Evolutionary conservation across 1,140 invertebrate genomes (phyloP).

Genomic region (Ceratitis capitata): DNA sequence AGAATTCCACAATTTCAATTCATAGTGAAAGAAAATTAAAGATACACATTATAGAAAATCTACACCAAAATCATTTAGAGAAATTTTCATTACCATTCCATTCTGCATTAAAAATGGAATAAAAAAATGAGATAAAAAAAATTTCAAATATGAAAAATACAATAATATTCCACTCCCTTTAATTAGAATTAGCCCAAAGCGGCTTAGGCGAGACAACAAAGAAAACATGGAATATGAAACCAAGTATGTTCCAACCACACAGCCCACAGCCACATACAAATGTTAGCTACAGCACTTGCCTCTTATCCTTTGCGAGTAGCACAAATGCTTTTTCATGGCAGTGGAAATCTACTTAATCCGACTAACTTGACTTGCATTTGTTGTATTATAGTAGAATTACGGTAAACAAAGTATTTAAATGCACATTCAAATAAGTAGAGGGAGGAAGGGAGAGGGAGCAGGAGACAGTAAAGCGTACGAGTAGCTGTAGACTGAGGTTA

Average conservation of each 20-base stretch:
- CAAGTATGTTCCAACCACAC: too few relatives aligned
- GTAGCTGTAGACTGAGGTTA: background rate
- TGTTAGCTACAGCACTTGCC: background rate
- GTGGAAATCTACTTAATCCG: slow-evolving; percentile 14
- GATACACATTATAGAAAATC: too few relatives aligned
- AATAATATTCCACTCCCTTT: background rate
- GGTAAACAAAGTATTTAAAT: slow-evolving; percentile 13
- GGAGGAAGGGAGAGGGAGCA: background rate
- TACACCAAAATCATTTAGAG: too few relatives aligned
- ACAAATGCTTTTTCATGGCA: background rate
- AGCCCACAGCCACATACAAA: background rate
- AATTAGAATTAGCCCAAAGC: background rate
- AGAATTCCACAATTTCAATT: too few relatives aligned
- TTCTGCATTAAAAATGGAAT: too few relatives aligned
- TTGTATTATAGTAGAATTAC: background rate
- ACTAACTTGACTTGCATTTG: background rate
- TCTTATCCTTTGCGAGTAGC: too few relatives aligned
- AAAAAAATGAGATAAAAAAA: too few relatives aligned
- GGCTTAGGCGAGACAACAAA: background rate
- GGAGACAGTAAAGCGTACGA: background rate
- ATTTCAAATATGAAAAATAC: too few relatives aligned
- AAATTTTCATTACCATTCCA: too few relatives aligned
- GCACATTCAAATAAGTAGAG: background rate
- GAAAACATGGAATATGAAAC: background rate
- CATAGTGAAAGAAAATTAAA: too few relatives aligned